A percentile compares a stretch with the other conserved stretches of the same genome.
Conservation (phyloP, 2,888 invertebrate genomes). For the Leuctra nigra region DNA sequence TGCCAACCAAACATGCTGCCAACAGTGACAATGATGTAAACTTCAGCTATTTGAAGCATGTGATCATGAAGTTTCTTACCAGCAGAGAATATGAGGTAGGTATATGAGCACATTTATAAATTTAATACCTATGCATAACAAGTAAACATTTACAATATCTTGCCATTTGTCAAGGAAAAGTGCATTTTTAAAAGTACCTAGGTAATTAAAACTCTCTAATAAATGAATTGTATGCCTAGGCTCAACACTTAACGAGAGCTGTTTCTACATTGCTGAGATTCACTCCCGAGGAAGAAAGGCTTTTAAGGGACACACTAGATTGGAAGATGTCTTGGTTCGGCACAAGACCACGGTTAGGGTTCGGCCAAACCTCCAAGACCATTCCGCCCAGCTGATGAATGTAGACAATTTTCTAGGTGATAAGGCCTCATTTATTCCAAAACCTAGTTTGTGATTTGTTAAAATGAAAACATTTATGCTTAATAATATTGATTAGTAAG, state of each 20-base stretch:
- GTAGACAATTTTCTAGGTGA: too few species aligned
- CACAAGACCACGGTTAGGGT: constrained; percentile 46
- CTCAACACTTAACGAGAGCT: constrained; percentile 82
- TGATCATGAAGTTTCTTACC: constrained; percentile 86
- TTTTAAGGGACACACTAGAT: constrained; percentile 71
- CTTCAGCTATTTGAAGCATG: constrained; percentile 85
- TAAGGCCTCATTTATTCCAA: too few species aligned
- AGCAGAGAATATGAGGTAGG: constrained; percentile 66
- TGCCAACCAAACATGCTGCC: neutral
- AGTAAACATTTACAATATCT: too few species aligned
- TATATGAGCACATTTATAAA: constrained; percentile 1
- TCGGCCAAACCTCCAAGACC: constrained; percentile 46
- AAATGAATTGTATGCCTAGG: too few species aligned
- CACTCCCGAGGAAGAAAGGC: constrained; percentile 77
- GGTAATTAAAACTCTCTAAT: too few species aligned
- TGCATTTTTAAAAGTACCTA: too few species aligned
- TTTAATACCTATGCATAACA: too few species aligned
- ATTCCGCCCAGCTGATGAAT: constrained; percentile 55
- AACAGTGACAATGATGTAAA: constrained; percentile 59
- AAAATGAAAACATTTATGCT: too few species aligned
- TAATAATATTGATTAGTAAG: too few species aligned
- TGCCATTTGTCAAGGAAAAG: too few species aligned
- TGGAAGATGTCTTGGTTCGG: constrained; percentile 71
- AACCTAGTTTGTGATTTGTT: too few species aligned
- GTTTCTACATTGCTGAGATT: constrained; percentile 78